Evolutionary conservation across 1,140 invertebrate genomes (phyloP).

Genomic region (Drosophila ananassae): DNA sequence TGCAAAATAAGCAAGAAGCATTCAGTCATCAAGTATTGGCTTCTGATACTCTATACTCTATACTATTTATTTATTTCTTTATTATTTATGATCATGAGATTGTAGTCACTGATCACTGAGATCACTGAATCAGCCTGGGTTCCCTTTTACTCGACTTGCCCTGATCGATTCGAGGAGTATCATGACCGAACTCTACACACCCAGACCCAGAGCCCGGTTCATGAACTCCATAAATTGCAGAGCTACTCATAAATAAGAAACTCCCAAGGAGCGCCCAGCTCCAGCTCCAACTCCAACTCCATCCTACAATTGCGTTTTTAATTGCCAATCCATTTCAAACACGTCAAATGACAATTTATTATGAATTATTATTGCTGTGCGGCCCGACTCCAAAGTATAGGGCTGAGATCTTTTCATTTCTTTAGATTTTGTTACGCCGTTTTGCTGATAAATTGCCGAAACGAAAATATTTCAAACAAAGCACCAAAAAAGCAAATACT

Average conservation of each 20-base stretch:
- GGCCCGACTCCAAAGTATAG: constrained; percentile 39
- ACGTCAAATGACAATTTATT: constrained; percentile 78
- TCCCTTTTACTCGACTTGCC: constrained; percentile 14
- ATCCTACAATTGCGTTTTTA: constrained; percentile 59
- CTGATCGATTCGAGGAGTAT: constrained; percentile 26
- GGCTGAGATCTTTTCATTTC: constrained; percentile 51
- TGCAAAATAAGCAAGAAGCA: constrained; percentile 15
- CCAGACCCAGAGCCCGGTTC: constrained; percentile 49
- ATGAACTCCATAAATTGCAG: constrained; percentile 68
- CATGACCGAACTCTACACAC: constrained; percentile 44
- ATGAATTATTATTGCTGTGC: constrained; percentile 55
- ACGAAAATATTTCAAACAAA: constrained; percentile 39
- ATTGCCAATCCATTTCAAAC: constrained; percentile 73
- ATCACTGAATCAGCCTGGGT: constrained; percentile 4
- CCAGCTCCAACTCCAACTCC: neutral
- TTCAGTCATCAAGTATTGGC: constrained; percentile 6
- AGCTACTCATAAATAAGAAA: constrained; percentile 32
- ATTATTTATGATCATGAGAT: neutral
- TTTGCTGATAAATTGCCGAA: constrained; percentile 71
- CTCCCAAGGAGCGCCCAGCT: constrained; percentile 19
- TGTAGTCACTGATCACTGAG: neutral
- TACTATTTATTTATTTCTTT: too few species aligned
- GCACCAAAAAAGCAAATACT: constrained; percentile 29
- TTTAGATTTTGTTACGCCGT: constrained; percentile 44
- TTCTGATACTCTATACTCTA: too few species aligned